Conservation (phyloP, 2,888 invertebrate genomes). For the Andricus curvator region DNA sequence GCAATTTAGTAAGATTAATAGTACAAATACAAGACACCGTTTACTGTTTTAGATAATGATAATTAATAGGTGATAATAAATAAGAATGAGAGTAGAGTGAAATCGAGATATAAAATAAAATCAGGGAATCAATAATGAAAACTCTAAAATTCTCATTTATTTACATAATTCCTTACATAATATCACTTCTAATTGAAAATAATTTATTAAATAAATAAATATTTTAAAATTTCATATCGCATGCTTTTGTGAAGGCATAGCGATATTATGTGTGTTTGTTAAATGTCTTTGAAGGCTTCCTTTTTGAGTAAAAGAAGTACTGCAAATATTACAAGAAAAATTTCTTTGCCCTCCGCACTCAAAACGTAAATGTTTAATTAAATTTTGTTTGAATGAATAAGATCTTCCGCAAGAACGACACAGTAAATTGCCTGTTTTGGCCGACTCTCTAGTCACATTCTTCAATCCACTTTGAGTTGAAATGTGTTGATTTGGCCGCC, state of each 20-base stretch:
- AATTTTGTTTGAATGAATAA: conserved; percentile 79
- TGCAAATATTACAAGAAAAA: conserved; percentile 67
- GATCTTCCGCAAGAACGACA: conserved; percentile 75
- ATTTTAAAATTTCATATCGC: background rate
- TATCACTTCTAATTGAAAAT: background rate
- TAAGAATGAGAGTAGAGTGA: background rate
- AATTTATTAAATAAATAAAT: background rate
- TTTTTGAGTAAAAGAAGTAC: conserved; percentile 67
- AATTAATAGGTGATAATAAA: background rate
- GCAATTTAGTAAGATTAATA: background rate
- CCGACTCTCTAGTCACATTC: background rate
- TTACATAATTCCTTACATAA: background rate
- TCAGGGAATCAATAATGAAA: no score
- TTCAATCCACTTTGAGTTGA: background rate
- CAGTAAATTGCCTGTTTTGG: background rate
- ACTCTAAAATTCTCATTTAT: background rate
- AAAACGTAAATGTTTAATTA: conserved; percentile 80
- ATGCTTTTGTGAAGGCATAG: conserved; percentile 59
- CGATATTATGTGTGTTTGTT: conserved; percentile 65
- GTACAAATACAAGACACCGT: background rate
- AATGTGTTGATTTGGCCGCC: background rate
- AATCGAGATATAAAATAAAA: background rate
- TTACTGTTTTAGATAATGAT: background rate
- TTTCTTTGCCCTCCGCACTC: conserved; percentile 75
- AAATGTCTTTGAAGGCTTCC: conserved; percentile 67